phyloP scores from a whole-genome alignment of 2,113 vertebrate genomes.

The Euleptes europaea region DNA sequence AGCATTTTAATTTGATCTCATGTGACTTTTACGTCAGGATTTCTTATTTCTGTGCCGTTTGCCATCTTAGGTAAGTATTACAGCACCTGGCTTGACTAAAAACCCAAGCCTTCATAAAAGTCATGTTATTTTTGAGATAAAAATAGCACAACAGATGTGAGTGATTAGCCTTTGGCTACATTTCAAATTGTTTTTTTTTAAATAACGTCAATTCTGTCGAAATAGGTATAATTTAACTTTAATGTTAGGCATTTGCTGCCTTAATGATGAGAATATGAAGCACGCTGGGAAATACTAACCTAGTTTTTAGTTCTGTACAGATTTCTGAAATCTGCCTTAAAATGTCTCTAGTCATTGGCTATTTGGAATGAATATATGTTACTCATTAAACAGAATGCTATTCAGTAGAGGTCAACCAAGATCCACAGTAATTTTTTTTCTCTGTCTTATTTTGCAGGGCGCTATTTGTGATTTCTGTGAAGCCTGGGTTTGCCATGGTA shows the following conservation, averaged over 20 bases:
- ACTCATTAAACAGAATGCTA: background rate
- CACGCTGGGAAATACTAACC: background rate
- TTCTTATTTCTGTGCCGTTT: background rate
- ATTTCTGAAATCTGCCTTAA: background rate
- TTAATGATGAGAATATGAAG: background rate
- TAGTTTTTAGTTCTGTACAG: background rate
- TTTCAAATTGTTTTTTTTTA: too few species aligned
- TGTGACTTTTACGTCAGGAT: background rate
- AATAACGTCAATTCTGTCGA: background rate
- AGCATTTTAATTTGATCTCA: background rate
- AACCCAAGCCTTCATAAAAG: background rate
- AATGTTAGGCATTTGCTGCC: background rate
- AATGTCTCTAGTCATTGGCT: background rate
- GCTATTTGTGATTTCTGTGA: constrained; percentile 99
- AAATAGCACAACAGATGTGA: too few species aligned
- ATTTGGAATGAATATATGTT: background rate
- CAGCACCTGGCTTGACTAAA: background rate
- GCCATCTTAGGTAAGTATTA: too few species aligned
- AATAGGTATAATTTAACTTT: background rate
- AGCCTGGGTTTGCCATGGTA: constrained; percentile 96
- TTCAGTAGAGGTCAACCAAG: background rate
- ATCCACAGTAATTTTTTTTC: background rate
- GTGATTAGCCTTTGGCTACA: too few species aligned
- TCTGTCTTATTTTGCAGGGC: constrained; percentile 77
- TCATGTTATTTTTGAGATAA: background rate